These are phyloP conservation scores for Oryzias javanicus DNA, from an alignment of 2,113 vertebrate species.

Conservation along the genomic window DNA sequence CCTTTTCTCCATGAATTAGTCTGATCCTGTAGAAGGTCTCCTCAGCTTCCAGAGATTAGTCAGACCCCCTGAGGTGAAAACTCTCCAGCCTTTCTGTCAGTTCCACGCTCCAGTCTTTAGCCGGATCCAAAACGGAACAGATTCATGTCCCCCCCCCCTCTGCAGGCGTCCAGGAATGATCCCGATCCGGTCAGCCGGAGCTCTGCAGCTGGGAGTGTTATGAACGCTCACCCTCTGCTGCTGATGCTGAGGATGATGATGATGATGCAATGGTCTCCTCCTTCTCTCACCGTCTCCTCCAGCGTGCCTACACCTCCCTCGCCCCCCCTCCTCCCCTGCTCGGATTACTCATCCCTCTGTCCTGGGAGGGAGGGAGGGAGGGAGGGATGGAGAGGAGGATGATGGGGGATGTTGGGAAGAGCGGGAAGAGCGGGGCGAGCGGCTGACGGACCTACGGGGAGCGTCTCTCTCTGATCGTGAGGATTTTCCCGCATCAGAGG, in stretches of 20 bases:
- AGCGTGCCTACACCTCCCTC: slow-evolving; percentile 5
- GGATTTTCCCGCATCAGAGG: slow-evolving; percentile 59
- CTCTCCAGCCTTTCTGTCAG: not conserved
- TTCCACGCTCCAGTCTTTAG: not conserved
- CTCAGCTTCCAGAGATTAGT: slow-evolving; percentile 31
- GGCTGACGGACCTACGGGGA: slow-evolving; percentile 5
- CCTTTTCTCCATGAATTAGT: slow-evolving; percentile 9
- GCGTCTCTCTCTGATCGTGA: slow-evolving; percentile 42
- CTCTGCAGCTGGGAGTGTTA: slow-evolving; percentile 9
- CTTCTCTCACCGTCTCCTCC: slow-evolving; percentile 7
- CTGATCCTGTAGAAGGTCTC: not conserved
- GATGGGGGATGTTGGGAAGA: not conserved
- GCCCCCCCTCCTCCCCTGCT: slow-evolving; percentile 4
- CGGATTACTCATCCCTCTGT: slow-evolving; percentile 58
- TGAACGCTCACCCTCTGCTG: slow-evolving; percentile 7
- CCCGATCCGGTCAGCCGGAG: not conserved
- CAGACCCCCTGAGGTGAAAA: not conserved
- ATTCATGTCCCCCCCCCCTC: not conserved
- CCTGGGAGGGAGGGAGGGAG: slow-evolving; percentile 11
- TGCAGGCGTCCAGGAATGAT: slow-evolving; percentile 25
- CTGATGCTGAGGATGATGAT: slow-evolving; percentile 31
- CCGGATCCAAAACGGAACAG: not conserved
- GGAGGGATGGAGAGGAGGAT: slow-evolving; percentile 5
- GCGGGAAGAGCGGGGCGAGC: not conserved
- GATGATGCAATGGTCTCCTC: slow-evolving; percentile 29